Base-by-base conservation (phyloP, 2,113 vertebrate species). In the Tapirus terrestris region DNA sequence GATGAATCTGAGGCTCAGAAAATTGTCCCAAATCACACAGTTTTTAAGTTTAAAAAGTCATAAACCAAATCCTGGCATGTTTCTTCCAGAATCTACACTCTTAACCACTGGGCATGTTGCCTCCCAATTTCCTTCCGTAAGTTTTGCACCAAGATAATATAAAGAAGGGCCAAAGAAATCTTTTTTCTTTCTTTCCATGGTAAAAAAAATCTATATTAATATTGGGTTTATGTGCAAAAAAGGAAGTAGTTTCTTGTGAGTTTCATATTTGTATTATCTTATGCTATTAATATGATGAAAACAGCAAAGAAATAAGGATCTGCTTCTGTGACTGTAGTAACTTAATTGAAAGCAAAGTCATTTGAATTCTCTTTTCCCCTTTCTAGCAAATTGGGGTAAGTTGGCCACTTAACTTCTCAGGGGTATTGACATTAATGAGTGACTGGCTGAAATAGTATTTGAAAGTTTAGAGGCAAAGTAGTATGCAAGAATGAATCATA, bases 321-420 rank as follows among this genome's bases (percentile, higher is more conserved):
- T 96, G 56, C 56, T 94, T 93, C 79, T 86, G 83, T 90, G 92
- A 86, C 48, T 87, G 16, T 48, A 95, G 61, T 67, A 95, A 96
- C 51, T 91, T 97, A 97, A 97, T 93, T 97, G 96, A 96, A 93
- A 68, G n/a, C 45, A 95, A 85, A 97, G 39, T 80, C 56, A 95
- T 90, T 84, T 94, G 73, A 86, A 91, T 86, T 76, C 23, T 85
- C 51, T 93, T 89, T 84, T 84, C 36, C 63, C 70, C 33, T 91
- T 96, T 91, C 79, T 89, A 94, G 70, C n/a, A 96, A 95, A 92
- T 89, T 67, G 63, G 86, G 33, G 82, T 93, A 95, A 97, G 87
- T 76, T 97, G 48, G 27, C 33, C 79, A 96, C 86, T 96, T 96
- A 92, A 86, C 73, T 96, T 95, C 61, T 96, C 94, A 94, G 60